Evolutionary conservation across 2,113 vertebrate species (phyloP).

Genomic region (Amphiprion ocellaris): DNA sequence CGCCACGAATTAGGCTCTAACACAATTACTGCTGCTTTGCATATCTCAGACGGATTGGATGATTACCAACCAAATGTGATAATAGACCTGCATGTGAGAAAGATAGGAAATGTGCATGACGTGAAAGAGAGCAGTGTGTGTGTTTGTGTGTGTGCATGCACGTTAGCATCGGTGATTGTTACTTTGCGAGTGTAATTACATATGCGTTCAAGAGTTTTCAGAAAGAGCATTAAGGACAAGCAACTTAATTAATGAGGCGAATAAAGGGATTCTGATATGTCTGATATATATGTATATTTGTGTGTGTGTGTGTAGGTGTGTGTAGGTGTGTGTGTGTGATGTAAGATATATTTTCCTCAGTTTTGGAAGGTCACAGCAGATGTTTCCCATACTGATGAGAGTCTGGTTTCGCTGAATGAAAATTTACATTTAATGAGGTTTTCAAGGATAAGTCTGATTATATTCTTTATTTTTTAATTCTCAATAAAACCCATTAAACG

Average conservation of each 20-base stretch:
- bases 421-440: slow-evolving; percentile 31
- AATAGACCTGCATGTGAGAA: slow-evolving; percentile 76
- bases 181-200: neutral
- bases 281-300: slow-evolving; percentile 22
- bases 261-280: slow-evolving; percentile 40
- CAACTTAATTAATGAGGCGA: slow-evolving; percentile 62
- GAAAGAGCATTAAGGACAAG: slow-evolving; percentile 51
- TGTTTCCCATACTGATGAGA: slow-evolving; percentile 46
- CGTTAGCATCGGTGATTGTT: neutral
- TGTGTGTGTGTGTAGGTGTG: neutral
- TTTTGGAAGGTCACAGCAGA: slow-evolving; percentile 59
- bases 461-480: slow-evolving; percentile 15
- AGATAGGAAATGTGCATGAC: slow-evolving; percentile 47
- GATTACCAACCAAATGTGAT: slow-evolving; percentile 81
- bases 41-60: slow-evolving; percentile 82
- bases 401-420: slow-evolving; percentile 26
- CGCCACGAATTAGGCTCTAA: slow-evolving; percentile 78
- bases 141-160: slow-evolving; percentile 8
- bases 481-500: slow-evolving; percentile 18
- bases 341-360: slow-evolving; percentile 13
- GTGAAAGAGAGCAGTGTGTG: slow-evolving; percentile 12
- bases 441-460: slow-evolving; percentile 33
- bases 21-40: slow-evolving; percentile 83
- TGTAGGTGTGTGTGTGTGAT: slow-evolving; percentile 14
- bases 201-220: slow-evolving; percentile 33